These are phyloP conservation scores for Sinonovacula constricta DNA, from an alignment of 1,140 invertebrate species.

Conservation along the genomic window DNA sequence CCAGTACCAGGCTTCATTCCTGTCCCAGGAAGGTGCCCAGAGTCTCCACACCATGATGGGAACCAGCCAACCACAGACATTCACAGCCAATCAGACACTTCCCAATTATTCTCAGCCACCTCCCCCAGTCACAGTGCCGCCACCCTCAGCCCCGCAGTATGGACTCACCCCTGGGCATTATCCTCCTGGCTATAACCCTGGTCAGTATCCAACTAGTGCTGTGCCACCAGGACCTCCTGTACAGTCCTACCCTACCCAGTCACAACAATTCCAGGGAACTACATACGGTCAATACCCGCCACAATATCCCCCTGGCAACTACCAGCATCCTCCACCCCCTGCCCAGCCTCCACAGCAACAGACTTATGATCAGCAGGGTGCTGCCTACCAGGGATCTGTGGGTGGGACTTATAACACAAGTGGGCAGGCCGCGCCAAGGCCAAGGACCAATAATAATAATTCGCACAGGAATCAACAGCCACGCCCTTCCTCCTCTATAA, in stretches of 20 bases:
- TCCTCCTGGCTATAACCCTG: slow-evolving; percentile 46
- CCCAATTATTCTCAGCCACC: slow-evolving; percentile 50
- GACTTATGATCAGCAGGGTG: slow-evolving; percentile 20
- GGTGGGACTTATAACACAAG: neutral
- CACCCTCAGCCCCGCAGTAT: neutral
- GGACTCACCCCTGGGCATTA: slow-evolving; percentile 31
- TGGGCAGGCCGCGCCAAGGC: neutral
- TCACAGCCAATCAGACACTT: slow-evolving; percentile 34
- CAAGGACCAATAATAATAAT: neutral
- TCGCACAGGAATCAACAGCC: slow-evolving; percentile 10
- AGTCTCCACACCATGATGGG: slow-evolving; percentile 70
- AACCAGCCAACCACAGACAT: slow-evolving; percentile 42
- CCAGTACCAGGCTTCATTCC: slow-evolving; percentile 74
- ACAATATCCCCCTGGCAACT: slow-evolving; percentile 7
- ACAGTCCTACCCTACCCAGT: slow-evolving; percentile 28
- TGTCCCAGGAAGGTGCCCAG: slow-evolving; percentile 74
- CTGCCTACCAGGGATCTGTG: neutral
- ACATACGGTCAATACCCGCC: slow-evolving; percentile 29
- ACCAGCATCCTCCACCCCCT: slow-evolving; percentile 9
- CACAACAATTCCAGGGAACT: slow-evolving; percentile 40
- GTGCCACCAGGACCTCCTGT: slow-evolving; percentile 42
- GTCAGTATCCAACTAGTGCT: slow-evolving; percentile 22
- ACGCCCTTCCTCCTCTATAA: slow-evolving; percentile 21
- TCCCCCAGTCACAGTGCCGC: neutral
- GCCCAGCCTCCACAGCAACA: neutral